These are phyloP conservation scores for Melanotaenia duboulayi DNA, from an alignment of 2,113 vertebrate species.

Conservation along the genomic window DNA sequence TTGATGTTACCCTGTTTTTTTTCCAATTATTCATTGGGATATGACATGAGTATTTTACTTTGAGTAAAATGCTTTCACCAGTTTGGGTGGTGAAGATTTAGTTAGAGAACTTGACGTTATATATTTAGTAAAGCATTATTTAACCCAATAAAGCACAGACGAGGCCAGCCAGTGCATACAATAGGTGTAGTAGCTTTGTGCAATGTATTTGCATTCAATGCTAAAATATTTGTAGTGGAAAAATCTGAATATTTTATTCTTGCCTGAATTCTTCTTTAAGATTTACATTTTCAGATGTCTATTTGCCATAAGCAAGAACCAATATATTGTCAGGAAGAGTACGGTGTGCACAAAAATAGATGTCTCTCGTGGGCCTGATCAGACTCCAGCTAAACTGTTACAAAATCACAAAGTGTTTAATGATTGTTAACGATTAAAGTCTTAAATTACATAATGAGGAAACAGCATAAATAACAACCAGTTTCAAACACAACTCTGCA, in stretches of 20 bases:
- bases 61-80: no score
- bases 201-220: not conserved
- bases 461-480: not conserved
- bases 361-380: no score
- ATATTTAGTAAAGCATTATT: no score
- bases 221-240: not conserved
- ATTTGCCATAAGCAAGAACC: not conserved
- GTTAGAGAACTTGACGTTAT: no score
- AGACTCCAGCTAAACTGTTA: no score
- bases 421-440: no score
- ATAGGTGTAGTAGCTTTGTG: not conserved
- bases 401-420: no score
- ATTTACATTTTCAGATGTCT: not conserved
- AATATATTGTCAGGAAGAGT: not conserved
- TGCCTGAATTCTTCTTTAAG: not conserved
- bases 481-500: not conserved
- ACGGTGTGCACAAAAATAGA: not conserved
- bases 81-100: no score
- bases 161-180: not conserved
- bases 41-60: no score
- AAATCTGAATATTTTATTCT: not conserved
- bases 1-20: no score
- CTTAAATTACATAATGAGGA: no score
- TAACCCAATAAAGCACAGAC: not conserved
- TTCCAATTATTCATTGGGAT: no score